A percentile compares a stretch with the other conserved stretches of the same genome.
Conservation (phyloP, 2,888 invertebrate genomes). For the Venustoraphidia nigricollis region DNA sequence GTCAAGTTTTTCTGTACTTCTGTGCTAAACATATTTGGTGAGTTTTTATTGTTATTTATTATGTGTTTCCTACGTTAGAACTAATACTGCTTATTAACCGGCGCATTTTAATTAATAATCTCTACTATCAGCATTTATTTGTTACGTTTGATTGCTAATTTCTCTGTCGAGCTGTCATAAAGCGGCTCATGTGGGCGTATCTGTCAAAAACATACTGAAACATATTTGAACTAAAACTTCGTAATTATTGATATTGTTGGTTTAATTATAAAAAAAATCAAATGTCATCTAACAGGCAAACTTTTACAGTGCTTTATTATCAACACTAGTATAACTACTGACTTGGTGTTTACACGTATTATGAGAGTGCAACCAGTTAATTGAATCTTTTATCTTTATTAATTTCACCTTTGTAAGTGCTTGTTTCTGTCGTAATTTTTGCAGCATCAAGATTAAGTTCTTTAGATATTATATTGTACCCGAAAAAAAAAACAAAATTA, state of each 20-base stretch:
- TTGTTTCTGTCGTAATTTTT: too few species aligned
- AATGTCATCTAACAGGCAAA: too few species aligned
- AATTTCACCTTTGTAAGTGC: too few species aligned
- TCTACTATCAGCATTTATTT: slow-evolving; percentile 2
- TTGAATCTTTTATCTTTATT: too few species aligned
- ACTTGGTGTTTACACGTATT: too few species aligned
- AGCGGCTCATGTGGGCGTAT: slow-evolving; percentile 26
- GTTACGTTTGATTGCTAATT: slow-evolving; percentile 15
- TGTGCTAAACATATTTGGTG: slow-evolving; percentile 22
- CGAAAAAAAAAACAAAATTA: too few species aligned
- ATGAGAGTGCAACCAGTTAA: too few species aligned
- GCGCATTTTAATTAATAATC: slow-evolving; percentile 5
- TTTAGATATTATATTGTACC: too few species aligned
- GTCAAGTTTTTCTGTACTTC: slow-evolving; percentile 18
- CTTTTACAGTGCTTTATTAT: background rate
- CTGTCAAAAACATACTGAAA: slow-evolving; percentile 21
- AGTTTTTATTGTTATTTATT: slow-evolving; percentile 14
- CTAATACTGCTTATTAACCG: background rate
- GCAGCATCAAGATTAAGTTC: too few species aligned
- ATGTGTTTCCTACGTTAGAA: background rate
- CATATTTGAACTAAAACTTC: slow-evolving; percentile 7
- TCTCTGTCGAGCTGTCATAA: slow-evolving; percentile 20
- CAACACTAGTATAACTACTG: background rate
- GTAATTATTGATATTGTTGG: too few species aligned
- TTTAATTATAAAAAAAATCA: too few species aligned